These are phyloP conservation scores for Rotaria socialis DNA, from an alignment of 2,888 invertebrate genomes.

Conservation along the genomic window DNA sequence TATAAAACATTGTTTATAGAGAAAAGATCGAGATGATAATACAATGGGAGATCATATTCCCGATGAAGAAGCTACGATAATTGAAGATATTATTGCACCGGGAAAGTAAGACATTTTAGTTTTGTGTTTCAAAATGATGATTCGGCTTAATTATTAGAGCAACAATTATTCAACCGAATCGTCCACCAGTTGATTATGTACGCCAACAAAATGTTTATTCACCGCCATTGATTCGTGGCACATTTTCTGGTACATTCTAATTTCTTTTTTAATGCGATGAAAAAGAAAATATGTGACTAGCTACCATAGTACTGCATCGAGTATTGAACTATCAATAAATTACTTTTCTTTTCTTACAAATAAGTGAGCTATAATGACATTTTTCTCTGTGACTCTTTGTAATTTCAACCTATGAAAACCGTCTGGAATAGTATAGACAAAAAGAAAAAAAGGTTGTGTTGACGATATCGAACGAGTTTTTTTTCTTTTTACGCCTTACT, in stretches of 20 bases:
- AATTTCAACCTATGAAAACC: neutral
- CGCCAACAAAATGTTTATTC: conserved; percentile 17
- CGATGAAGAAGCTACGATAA: conserved; percentile 86
- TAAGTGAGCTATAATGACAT: neutral
- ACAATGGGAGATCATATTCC: neutral
- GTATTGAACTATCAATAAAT: neutral
- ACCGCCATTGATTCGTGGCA: conserved; percentile 8
- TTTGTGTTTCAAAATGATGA: neutral
- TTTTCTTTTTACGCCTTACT: too few species aligned
- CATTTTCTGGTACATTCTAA: neutral
- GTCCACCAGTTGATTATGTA: neutral
- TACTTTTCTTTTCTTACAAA: neutral
- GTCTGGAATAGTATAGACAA: neutral
- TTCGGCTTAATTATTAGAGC: neutral
- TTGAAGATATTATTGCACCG: conserved; percentile 92
- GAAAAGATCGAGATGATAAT: neutral
- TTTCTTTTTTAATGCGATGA: too few species aligned
- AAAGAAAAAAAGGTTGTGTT: neutral
- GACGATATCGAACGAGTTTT: neutral
- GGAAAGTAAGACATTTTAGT: conserved; percentile 70
- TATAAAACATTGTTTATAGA: conserved; percentile 48
- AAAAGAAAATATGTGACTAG: too few species aligned
- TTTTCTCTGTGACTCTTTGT: neutral
- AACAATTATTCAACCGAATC: conserved; percentile 31
- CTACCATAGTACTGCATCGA: neutral